Evolutionary conservation across 1,140 invertebrate genomes (phyloP).

Genomic region (Euborellia annulipes): DNA sequence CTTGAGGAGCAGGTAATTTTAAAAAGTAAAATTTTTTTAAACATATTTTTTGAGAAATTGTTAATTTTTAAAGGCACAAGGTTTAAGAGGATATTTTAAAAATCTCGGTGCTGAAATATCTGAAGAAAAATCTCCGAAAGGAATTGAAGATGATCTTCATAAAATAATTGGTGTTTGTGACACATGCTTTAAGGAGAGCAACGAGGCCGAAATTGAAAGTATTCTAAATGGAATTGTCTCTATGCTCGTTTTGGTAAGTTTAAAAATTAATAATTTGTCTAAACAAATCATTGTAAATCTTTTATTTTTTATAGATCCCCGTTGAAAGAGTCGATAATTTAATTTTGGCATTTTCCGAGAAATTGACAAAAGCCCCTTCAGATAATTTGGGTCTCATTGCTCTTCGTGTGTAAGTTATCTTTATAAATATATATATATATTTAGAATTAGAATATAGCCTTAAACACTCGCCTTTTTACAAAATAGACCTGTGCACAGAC

Average conservation of each 20-base stretch:
- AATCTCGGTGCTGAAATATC: conserved; percentile 81
- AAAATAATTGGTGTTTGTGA: conserved; percentile 91
- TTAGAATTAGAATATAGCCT: too few relatives aligned
- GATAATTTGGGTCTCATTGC: conserved; percentile 65
- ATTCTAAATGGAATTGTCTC: conserved; percentile 84
- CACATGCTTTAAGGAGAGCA: conserved; percentile 73
- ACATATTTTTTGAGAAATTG: conserved; percentile 11
- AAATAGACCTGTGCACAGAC: too few relatives aligned
- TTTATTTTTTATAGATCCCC: conserved; percentile 48
- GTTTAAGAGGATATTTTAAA: conserved; percentile 78
- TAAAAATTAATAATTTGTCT: background rate
- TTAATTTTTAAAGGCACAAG: conserved; percentile 52
- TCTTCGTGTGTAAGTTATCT: conserved; percentile 62
- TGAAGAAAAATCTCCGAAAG: conserved; percentile 74
- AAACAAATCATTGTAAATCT: background rate
- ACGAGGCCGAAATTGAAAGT: conserved; percentile 63
- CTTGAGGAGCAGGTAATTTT: conserved; percentile 60
- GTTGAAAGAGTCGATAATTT: conserved; percentile 77
- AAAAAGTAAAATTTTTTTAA: too few relatives aligned
- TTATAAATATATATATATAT: background rate
- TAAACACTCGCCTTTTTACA: too few relatives aligned
- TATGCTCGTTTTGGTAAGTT: conserved; percentile 70
- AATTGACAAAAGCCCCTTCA: conserved; percentile 77
- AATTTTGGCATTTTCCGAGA: conserved; percentile 82
- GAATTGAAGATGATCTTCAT: conserved; percentile 82